Conservation (phyloP, 2,113 vertebrate species). For the Alectura lathami region DNA sequence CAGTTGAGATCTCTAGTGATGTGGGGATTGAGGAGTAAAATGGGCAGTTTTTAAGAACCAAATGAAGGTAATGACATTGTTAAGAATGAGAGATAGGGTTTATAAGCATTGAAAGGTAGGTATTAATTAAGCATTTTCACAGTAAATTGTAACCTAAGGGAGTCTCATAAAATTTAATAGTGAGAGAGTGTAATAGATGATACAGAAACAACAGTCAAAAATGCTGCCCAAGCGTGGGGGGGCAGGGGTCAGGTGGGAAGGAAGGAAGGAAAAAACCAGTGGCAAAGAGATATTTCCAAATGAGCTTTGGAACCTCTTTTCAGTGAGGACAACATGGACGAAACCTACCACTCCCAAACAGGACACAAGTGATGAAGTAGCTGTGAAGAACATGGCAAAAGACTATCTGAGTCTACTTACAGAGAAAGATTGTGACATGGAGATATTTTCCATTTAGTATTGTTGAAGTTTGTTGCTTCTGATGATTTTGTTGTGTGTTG, state of each 20-base stretch:
- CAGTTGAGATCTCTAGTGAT: background rate
- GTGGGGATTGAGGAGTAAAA: background rate
- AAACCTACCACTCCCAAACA: background rate
- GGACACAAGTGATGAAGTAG: background rate
- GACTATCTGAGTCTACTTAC: background rate
- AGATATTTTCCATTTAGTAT: background rate
- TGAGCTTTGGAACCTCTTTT: background rate
- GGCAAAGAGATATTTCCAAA: background rate
- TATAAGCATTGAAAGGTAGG: background rate
- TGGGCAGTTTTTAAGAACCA: background rate
- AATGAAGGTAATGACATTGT: background rate
- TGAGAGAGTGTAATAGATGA: background rate
- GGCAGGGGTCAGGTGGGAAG: too few species aligned
- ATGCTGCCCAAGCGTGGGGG: accelerated
- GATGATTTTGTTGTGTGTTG: background rate
- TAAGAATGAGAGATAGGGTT: background rate
- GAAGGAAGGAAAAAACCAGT: background rate
- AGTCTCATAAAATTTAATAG: background rate
- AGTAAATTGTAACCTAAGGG: background rate
- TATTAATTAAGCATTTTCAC: background rate
- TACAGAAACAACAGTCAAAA: background rate
- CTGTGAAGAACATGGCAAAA: background rate
- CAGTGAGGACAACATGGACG: background rate
- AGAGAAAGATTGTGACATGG: background rate
- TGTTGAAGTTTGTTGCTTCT: background rate